phyloP scores from a whole-genome alignment of 64 coral and sea anemone genomes.

The Dendrophyllia cribrosa region DNA sequence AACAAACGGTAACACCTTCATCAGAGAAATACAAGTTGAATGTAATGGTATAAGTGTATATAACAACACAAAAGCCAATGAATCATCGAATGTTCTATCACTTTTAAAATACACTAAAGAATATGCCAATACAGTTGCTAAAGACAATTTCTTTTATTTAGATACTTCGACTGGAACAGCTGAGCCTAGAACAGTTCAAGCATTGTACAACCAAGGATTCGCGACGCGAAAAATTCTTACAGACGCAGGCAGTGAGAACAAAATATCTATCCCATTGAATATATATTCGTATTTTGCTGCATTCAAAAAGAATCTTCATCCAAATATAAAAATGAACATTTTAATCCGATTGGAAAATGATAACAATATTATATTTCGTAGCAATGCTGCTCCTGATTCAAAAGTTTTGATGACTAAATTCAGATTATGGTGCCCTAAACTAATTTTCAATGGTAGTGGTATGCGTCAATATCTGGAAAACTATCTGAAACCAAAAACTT shows the following conservation, averaged over 20 bases:
- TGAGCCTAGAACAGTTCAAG: neutral
- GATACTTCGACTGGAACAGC: neutral
- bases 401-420: neutral
- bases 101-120: neutral
- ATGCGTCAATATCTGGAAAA: neutral
- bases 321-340: neutral
- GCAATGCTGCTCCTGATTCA: neutral
- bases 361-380: neutral
- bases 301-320: neutral
- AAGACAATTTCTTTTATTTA: neutral
- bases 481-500: neutral
- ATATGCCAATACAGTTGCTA: neutral
- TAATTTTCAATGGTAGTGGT: neutral
- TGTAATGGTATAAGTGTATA: too few species aligned
- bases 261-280: neutral
- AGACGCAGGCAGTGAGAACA: neutral
- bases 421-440: neutral
- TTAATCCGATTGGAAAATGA: neutral
- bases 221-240: neutral
- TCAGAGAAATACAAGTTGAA: too few species aligned
- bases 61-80: too few species aligned
- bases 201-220: neutral
- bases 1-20: too few species aligned
- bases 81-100: neutral
- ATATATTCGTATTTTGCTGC: neutral